Conservation (phyloP, 2,113 vertebrate species). For the Furnarius figulus region DNA sequence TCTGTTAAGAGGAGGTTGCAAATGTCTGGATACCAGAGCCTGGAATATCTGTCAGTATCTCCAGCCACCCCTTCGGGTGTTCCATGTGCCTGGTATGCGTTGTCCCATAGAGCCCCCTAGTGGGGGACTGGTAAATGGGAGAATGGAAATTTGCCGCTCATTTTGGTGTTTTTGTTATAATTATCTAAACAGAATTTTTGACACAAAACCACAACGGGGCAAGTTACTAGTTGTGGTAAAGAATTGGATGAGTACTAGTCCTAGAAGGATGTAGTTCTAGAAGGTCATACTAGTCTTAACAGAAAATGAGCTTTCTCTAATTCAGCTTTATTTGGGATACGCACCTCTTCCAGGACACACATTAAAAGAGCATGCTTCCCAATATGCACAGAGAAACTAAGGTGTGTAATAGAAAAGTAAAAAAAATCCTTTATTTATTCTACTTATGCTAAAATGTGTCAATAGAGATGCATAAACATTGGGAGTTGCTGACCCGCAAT, state of each 20-base stretch:
- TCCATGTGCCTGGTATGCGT: rapidly evolving
- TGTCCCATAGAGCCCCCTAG: background rate
- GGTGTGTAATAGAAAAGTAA: background rate
- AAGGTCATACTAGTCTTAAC: background rate
- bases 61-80: background rate
- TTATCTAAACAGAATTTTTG: background rate
- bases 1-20: background rate
- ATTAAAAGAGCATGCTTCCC: background rate
- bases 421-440: background rate
- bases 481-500: background rate
- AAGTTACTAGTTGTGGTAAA: background rate
- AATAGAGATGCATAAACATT: background rate
- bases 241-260: background rate
- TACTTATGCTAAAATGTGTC: background rate
- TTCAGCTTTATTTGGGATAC: background rate
- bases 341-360: background rate
- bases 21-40: background rate
- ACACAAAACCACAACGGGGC: background rate
- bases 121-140: background rate
- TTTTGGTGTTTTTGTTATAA: too few relatives aligned
- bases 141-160: background rate
- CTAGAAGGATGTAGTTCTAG: background rate
- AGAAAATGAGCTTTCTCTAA: background rate
- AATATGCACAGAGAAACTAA: background rate
- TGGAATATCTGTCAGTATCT: background rate